Evolutionary conservation across 2,797 vertebrate species (phyloP).

Genomic region (Hippoglossus hippoglossus): DNA sequence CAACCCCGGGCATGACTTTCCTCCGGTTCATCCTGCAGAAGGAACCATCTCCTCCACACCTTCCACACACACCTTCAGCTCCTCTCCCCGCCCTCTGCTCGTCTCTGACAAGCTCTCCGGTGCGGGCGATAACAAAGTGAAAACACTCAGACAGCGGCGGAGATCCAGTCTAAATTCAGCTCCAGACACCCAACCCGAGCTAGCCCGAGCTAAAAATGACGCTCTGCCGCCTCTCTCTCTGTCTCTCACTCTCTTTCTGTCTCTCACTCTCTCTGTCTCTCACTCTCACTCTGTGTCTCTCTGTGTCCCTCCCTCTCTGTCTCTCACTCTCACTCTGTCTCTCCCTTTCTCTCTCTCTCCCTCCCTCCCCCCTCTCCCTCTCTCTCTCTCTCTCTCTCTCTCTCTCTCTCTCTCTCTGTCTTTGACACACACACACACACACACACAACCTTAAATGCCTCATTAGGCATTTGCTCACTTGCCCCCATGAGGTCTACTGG

Average conservation of each 20-base stretch:
- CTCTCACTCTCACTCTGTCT: too few relatives aligned
- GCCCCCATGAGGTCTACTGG: too few relatives aligned
- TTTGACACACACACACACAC: background rate
- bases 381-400: too few relatives aligned
- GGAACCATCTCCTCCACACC: constrained; percentile 51
- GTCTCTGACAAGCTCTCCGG: background rate
- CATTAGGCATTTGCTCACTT: too few relatives aligned
- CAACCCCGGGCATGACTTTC: constrained; percentile 13
- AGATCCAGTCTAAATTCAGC: background rate
- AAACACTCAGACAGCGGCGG: background rate
- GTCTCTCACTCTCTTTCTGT: background rate
- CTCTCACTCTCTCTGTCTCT: too few relatives aligned
- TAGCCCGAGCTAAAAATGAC: constrained; percentile 41
- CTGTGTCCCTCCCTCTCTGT: background rate
- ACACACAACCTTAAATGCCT: too few relatives aligned
- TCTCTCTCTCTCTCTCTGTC: background rate
- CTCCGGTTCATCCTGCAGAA: constrained; percentile 40
- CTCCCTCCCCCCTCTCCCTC: too few relatives aligned
- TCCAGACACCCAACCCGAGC: background rate
- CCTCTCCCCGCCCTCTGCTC: background rate
- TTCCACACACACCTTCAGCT: background rate
- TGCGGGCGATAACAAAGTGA: background rate
- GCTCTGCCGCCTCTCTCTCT: constrained; percentile 7
- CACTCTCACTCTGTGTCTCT: background rate
- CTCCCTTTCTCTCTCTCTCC: too few relatives aligned